A percentile compares a stretch with the other conserved stretches of the same genome.
Evolutionary conservation across 2,797 vertebrate genomes (phyloP).

Genomic region (Malurus splendens): DNA sequence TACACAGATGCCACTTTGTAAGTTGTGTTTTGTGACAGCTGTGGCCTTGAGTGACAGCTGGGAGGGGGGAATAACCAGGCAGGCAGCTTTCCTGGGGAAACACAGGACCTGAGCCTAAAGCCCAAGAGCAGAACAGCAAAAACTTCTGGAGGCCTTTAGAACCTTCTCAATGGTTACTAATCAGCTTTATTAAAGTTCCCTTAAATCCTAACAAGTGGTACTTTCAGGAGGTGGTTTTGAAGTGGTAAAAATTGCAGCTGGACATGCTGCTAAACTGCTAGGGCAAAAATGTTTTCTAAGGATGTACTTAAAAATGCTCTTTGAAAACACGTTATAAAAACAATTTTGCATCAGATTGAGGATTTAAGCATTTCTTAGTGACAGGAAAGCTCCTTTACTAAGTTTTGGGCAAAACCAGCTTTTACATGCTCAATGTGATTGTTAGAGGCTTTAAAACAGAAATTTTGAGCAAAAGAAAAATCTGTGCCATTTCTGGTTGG

Average conservation of each 20-base stretch:
- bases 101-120: background rate
- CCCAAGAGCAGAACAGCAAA: background rate
- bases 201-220: background rate
- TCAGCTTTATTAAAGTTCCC: background rate
- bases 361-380: background rate
- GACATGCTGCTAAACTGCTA: background rate
- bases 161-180: background rate
- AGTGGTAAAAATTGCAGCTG: background rate
- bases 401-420: background rate
- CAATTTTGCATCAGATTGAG: background rate
- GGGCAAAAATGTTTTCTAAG: background rate
- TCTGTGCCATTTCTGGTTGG: background rate
- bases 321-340: background rate
- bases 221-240: background rate
- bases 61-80: background rate
- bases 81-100: background rate
- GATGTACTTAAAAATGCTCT: background rate
- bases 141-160: background rate
- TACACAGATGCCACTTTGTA: constrained; percentile 1
- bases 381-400: background rate
- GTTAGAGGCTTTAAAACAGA: background rate
- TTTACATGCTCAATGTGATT: background rate
- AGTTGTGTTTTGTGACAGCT: constrained; percentile 31
- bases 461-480: background rate
- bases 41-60: constrained; percentile 8